These are phyloP conservation scores for Coecobrya sp. DNA, from an alignment of 2,888 invertebrate genomes.

Conservation along the genomic window DNA sequence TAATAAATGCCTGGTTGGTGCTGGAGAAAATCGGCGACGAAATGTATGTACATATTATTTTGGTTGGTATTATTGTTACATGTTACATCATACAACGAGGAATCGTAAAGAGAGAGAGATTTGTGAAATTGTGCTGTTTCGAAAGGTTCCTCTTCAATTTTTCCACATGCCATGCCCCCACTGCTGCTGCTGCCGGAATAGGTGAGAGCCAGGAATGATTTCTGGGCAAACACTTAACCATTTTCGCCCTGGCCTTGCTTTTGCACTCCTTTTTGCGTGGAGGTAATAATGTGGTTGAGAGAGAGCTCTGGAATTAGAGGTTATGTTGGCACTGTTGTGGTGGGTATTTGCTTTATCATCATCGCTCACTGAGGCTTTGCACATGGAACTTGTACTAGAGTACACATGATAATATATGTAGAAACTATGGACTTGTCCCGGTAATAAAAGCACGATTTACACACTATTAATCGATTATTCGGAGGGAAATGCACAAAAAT, in stretches of 20 bases:
- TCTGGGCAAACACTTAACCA: not conserved
- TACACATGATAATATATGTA: no score
- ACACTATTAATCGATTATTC: not conserved
- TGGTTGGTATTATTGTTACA: no score
- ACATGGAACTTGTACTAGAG: no score
- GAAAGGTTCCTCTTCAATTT: no score
- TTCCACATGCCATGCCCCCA: no score
- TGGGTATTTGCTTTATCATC: not conserved
- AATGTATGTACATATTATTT: no score
- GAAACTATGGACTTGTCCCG: not conserved
- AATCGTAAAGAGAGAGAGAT: no score
- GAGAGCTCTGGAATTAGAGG: constrained; percentile 16
- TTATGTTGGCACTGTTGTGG: constrained; percentile 2
- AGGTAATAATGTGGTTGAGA: constrained; percentile 17
- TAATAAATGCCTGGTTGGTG: no score
- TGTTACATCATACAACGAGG: no score
- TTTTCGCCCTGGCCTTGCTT: not conserved
- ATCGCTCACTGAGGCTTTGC: not conserved
- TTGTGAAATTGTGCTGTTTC: no score
- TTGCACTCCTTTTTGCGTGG: not conserved
- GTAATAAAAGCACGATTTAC: not conserved
- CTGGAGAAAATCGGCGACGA: no score
- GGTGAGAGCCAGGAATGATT: not conserved
- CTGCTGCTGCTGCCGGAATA: not conserved
- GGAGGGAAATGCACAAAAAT: not conserved